phyloP scores from a whole-genome alignment of 2,888 invertebrate species.

The Hermaeophaga mercurialis region DNA sequence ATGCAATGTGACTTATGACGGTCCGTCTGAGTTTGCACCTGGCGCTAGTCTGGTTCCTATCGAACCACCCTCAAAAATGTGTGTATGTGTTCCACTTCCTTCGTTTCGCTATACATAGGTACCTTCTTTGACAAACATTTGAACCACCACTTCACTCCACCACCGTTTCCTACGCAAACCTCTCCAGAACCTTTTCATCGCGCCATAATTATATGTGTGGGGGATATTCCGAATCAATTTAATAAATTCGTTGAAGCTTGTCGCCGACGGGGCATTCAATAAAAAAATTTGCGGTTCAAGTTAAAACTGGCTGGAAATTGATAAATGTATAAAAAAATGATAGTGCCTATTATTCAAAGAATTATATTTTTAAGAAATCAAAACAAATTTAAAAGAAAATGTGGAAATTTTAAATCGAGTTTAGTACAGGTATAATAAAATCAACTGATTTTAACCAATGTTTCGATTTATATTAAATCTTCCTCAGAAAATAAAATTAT shows the following conservation, averaged over 20 bases:
- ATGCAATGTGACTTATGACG: conserved; percentile 47
- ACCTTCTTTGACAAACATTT: conserved; percentile 32
- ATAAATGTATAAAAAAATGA: too few relatives aligned
- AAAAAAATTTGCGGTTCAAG: too few relatives aligned
- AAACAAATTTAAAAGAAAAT: too few relatives aligned
- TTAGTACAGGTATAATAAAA: too few relatives aligned
- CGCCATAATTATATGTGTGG: conserved; percentile 23
- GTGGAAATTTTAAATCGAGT: too few relatives aligned
- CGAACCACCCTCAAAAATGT: conserved; percentile 29
- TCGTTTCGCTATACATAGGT: conserved; percentile 23
- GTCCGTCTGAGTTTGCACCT: conserved; percentile 50
- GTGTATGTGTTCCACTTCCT: conserved; percentile 32
- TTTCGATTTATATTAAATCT: too few relatives aligned
- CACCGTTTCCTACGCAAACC: conserved; percentile 26
- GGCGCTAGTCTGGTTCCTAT: conserved; percentile 45
- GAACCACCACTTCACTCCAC: conserved; percentile 21
- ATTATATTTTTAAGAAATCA: too few relatives aligned
- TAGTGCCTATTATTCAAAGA: too few relatives aligned
- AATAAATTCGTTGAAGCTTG: conserved; percentile 12
- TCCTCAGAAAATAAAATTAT: too few relatives aligned
- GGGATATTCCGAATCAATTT: conserved; percentile 15
- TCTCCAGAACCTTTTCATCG: conserved; percentile 19
- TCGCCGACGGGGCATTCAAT: too few relatives aligned
- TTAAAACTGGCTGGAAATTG: too few relatives aligned
- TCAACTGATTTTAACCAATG: too few relatives aligned